Conservation (phyloP, 2,888 invertebrate species). For the Empis livida region DNA sequence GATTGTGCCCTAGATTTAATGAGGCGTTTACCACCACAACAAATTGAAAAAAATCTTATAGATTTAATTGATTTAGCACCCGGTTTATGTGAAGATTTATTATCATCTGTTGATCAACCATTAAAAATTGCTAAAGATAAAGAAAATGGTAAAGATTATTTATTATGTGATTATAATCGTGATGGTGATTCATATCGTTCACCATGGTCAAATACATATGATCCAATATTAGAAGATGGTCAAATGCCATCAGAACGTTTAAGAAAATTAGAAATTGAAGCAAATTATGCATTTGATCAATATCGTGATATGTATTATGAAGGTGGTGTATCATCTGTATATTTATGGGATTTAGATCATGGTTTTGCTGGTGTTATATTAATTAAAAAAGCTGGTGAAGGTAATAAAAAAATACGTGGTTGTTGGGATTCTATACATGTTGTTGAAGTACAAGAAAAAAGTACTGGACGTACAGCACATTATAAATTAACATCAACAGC, state of each 20-base stretch:
- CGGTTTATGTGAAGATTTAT: conserved; percentile 86
- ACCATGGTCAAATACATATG: conserved; percentile 98
- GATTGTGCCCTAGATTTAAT: conserved; percentile 98
- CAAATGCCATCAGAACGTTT: conserved; percentile 95
- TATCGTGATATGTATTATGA: conserved; percentile 99
- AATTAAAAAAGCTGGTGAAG: conserved; percentile 98
- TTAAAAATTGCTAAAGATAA: conserved; percentile 94
- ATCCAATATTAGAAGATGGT: conserved; percentile 95
- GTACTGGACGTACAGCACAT: conserved; percentile 85
- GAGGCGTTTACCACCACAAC: conserved; percentile 97
- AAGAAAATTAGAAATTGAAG: conserved; percentile 91
- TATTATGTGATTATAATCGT: conserved; percentile 97
- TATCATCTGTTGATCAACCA: conserved; percentile 97
- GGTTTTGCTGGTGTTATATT: conserved; percentile 97
- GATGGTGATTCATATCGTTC: conserved; percentile 98
- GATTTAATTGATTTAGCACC: conserved; percentile 97
- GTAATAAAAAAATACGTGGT: conserved; percentile 95
- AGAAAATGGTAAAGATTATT: conserved; percentile 89
- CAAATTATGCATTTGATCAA: conserved; percentile 96
- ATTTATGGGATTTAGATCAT: conserved; percentile 97
- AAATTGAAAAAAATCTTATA: conserved; percentile 95
- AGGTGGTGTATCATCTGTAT: conserved; percentile 98
- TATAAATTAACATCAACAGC: conserved; percentile 98
- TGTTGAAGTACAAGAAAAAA: conserved; percentile 95
- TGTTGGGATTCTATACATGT: conserved; percentile 99